Percentiles rank a stretch among this genome's conserved stretches.
phyloP scores from a whole-genome alignment of 30 jellyfish, hydroid and myxozoan genomes.

The Morbakka virulenta region DNA sequence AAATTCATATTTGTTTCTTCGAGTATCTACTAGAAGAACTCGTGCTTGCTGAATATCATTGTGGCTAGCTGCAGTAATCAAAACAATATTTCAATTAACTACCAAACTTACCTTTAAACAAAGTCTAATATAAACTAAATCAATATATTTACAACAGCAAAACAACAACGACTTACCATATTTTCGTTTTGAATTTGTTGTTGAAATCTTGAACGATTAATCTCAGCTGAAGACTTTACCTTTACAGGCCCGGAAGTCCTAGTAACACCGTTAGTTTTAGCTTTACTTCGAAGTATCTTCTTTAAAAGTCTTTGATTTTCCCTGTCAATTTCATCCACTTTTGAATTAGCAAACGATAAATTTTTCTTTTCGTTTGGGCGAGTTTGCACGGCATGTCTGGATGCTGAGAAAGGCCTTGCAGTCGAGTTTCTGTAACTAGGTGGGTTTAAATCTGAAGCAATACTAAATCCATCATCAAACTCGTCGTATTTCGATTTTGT shows the following conservation, averaged over 20 bases:
- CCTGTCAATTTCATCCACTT: conserved; percentile 77
- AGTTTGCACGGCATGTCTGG: too few relatives aligned
- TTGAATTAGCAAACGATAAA: conserved; percentile 75
- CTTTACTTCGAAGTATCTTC: conserved; percentile 47
- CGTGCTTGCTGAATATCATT: too few relatives aligned
- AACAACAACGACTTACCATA: conserved; percentile 23
- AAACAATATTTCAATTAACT: too few relatives aligned
- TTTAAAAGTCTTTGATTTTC: conserved; percentile 83
- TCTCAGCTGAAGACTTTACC: conserved; percentile 70
- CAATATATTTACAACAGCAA: background rate
- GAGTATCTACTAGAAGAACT: too few relatives aligned
- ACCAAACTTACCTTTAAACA: too few relatives aligned
- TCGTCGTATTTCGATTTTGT: background rate
- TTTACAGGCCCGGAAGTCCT: conserved; percentile 42
- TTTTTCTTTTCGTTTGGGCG: conserved; percentile 10
- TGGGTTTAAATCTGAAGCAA: conserved; percentile 1
- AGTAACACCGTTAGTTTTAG: too few relatives aligned
- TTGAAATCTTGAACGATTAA: conserved; percentile 72
- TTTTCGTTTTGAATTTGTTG: conserved; percentile 85
- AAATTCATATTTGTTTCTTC: too few relatives aligned
- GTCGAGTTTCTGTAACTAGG: background rate
- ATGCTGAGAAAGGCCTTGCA: conserved; percentile 61
- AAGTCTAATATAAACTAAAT: too few relatives aligned
- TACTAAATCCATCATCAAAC: conserved; percentile 9
- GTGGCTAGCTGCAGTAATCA: too few relatives aligned